Conservation (phyloP, 2,113 vertebrate genomes). For the Erythrocercus mccallii region DNA sequence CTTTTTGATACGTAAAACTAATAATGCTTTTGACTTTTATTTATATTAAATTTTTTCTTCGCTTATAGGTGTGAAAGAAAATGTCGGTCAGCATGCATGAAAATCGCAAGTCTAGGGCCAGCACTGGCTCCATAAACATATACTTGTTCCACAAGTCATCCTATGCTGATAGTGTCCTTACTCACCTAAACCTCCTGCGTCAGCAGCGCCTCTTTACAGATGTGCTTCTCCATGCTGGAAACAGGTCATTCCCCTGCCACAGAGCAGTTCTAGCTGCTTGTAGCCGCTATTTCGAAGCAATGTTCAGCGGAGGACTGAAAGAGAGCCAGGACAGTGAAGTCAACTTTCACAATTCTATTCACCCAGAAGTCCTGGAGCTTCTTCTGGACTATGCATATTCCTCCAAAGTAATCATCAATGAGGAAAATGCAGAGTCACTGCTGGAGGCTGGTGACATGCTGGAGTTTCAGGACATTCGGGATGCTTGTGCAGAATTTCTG, state of each 20-base stretch:
- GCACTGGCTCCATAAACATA: constrained; percentile 83
- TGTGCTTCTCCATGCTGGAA: constrained; percentile 80
- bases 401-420: constrained; percentile 82
- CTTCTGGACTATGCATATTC: constrained; percentile 83
- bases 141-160: constrained; percentile 84
- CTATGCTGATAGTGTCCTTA: constrained; percentile 84
- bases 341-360: constrained; percentile 82
- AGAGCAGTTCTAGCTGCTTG: constrained; percentile 81
- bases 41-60: constrained; percentile 21
- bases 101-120: constrained; percentile 83
- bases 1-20: not conserved
- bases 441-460: constrained; percentile 82
- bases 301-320: constrained; percentile 82
- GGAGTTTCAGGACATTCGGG: constrained; percentile 82
- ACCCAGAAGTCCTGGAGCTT: constrained; percentile 80
- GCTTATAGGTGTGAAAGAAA: constrained; percentile 74
- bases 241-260: constrained; percentile 81
- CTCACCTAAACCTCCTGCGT: constrained; percentile 80
- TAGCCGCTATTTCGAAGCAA: constrained; percentile 83
- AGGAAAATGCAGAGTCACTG: constrained; percentile 80
- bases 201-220: constrained; percentile 83
- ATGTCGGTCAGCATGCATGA: constrained; percentile 85
- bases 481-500: constrained; percentile 82
- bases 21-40: not conserved
- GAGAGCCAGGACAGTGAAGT: constrained; percentile 84